phyloP scores from a whole-genome alignment of 2,888 invertebrate genomes.

The Macrophya alboannulata region DNA sequence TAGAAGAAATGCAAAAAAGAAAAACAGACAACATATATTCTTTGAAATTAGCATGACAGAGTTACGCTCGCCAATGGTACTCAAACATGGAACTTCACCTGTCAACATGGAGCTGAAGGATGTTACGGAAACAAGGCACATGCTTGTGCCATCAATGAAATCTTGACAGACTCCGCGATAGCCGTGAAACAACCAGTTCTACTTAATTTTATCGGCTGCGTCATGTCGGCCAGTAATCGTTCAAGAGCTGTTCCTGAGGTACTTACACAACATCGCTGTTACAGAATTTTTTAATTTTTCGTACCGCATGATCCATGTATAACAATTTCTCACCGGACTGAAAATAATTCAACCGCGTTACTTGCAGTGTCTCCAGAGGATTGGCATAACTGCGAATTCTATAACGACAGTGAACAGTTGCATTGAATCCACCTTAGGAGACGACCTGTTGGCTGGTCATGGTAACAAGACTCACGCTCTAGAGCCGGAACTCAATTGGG shows the following conservation, averaged over 20 bases:
- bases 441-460: constrained; percentile 74
- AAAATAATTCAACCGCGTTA: background rate
- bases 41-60: background rate
- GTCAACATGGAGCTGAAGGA: constrained; percentile 81
- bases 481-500: constrained; percentile 73
- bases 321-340: background rate
- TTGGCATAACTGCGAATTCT: constrained; percentile 66
- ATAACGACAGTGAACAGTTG: constrained; percentile 70
- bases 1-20: too few species aligned
- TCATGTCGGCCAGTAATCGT: constrained; percentile 74
- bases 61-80: constrained; percentile 56
- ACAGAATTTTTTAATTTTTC: background rate
- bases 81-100: constrained; percentile 76
- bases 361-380: constrained; percentile 77
- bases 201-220: constrained; percentile 78
- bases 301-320: background rate
- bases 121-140: constrained; percentile 82
- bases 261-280: constrained; percentile 52
- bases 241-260: constrained; percentile 70
- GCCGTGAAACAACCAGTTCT: constrained; percentile 50
- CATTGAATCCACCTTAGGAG: constrained; percentile 68
- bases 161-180: constrained; percentile 66
- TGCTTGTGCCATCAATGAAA: constrained; percentile 80
- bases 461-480: constrained; percentile 77
- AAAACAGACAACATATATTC: background rate